phyloP scores from a whole-genome alignment of 1,140 invertebrate genomes.

The Colletes gigas region DNA sequence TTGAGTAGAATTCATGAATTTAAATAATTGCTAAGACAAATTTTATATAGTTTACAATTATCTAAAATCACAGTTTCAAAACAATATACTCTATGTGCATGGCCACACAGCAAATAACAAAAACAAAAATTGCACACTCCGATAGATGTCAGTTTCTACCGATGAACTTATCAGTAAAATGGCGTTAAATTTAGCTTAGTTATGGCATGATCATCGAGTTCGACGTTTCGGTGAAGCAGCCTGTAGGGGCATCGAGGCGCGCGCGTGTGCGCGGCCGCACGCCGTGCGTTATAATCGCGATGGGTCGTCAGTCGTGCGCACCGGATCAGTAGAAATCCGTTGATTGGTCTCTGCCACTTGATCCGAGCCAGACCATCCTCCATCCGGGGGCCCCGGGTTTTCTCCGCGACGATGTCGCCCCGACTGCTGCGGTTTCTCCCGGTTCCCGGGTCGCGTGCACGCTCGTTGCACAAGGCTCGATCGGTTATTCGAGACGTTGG shows the following conservation, averaged over 20 bases:
- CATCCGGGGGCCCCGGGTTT: conserved; percentile 8
- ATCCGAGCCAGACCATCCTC: conserved; percentile 59
- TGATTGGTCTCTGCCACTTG: conserved; percentile 76
- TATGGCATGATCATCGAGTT: too few species aligned
- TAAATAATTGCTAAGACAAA: too few species aligned
- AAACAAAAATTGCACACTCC: too few species aligned
- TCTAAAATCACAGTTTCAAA: too few species aligned
- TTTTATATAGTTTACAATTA: too few species aligned
- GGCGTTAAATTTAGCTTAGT: too few species aligned
- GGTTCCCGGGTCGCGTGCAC: conserved; percentile 15
- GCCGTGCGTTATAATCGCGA: conserved; percentile 73
- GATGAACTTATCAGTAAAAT: too few species aligned
- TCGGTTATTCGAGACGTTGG: conserved; percentile 62
- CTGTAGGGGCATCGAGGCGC: background rate
- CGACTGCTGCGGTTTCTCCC: conserved; percentile 67
- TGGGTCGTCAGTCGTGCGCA: conserved; percentile 68
- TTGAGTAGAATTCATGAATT: too few species aligned
- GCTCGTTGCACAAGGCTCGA: conserved; percentile 28
- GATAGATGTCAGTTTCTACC: too few species aligned
- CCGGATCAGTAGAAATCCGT: conserved; percentile 75
- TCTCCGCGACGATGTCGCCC: conserved; percentile 30
- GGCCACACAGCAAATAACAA: too few species aligned
- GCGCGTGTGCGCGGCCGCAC: background rate
- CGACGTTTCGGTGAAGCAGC: background rate
- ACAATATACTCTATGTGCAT: too few species aligned